Evolutionary conservation across 2,113 vertebrate genomes (phyloP).

Genomic region (Petrocephalus zakoni): DNA sequence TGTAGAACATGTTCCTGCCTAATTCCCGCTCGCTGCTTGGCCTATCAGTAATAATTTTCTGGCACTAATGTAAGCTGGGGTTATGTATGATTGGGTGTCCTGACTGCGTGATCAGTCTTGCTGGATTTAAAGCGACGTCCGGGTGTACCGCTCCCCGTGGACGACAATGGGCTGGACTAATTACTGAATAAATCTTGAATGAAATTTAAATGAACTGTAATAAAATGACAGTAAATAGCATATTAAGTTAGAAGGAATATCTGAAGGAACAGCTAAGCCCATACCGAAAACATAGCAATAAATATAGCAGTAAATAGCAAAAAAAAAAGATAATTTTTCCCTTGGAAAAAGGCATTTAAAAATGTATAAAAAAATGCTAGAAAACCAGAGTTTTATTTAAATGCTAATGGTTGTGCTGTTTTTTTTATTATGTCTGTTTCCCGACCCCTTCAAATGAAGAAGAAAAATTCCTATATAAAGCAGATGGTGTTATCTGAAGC

Average conservation of each 20-base stretch:
- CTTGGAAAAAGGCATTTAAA: background rate
- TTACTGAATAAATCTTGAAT: background rate
- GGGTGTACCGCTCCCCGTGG: background rate
- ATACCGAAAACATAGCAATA: background rate
- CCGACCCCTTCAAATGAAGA: background rate
- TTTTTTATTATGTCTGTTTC: background rate
- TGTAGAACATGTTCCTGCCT: background rate
- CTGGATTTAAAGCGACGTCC: background rate
- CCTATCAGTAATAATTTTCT: slow-evolving; percentile 5
- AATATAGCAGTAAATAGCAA: background rate
- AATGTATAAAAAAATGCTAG: background rate
- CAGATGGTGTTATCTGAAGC: background rate
- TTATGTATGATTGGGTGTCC: background rate
- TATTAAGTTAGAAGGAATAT: background rate
- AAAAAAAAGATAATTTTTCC: background rate
- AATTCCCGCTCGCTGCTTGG: background rate
- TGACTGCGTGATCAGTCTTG: background rate
- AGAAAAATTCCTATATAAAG: background rate
- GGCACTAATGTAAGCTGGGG: background rate
- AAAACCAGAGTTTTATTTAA: background rate
- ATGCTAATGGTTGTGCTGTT: background rate
- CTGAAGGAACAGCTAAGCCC: background rate
- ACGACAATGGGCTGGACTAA: background rate
- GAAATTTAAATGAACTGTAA: background rate
- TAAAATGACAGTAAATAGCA: background rate